Percentiles rank a stretch among this genome's conserved stretches.
These are phyloP conservation scores for Anoplius nigerrimus DNA, from an alignment of 2,888 invertebrate species.

Conservation along the genomic window DNA sequence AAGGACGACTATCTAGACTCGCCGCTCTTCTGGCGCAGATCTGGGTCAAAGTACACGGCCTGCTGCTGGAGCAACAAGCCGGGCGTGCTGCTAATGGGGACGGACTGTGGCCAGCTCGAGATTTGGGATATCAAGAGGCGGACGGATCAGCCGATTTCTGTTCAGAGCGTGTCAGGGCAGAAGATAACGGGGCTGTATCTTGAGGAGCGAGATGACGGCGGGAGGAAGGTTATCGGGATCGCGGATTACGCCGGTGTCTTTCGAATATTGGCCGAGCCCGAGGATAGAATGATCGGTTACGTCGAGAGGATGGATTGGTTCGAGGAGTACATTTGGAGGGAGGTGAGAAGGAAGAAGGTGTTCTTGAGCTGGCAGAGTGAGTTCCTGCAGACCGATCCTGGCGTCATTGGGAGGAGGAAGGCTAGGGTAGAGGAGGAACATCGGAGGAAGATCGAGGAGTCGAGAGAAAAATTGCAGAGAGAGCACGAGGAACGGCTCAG, in stretches of 20 bases:
- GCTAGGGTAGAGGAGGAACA: conserved; percentile 59
- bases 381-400: conserved; percentile 55
- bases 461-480: conserved; percentile 48
- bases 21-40: conserved; percentile 82
- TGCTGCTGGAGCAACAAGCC: conserved; percentile 87
- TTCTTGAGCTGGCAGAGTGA: conserved; percentile 64
- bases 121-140: conserved; percentile 86
- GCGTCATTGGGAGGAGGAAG: conserved; percentile 48
- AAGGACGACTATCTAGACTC: conserved; percentile 78
- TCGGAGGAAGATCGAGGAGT: conserved; percentile 79
- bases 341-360: conserved; percentile 59
- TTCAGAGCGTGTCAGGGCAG: conserved; percentile 80
- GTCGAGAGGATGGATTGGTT: conserved; percentile 63
- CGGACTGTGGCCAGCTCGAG: conserved; percentile 85
- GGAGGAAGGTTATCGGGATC: conserved; percentile 77
- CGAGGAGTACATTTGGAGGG: conserved; percentile 60
- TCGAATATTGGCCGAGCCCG: conserved; percentile 79
- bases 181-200: conserved; percentile 52
- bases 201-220: not conserved
- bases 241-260: conserved; percentile 73
- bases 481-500: conserved; percentile 56
- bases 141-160: conserved; percentile 81
- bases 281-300: conserved; percentile 62
- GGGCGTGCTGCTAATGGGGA: conserved; percentile 82
- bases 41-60: conserved; percentile 78